Base-by-base conservation (phyloP, 2,888 invertebrate genomes). In the Brenthis daphne region DNA sequence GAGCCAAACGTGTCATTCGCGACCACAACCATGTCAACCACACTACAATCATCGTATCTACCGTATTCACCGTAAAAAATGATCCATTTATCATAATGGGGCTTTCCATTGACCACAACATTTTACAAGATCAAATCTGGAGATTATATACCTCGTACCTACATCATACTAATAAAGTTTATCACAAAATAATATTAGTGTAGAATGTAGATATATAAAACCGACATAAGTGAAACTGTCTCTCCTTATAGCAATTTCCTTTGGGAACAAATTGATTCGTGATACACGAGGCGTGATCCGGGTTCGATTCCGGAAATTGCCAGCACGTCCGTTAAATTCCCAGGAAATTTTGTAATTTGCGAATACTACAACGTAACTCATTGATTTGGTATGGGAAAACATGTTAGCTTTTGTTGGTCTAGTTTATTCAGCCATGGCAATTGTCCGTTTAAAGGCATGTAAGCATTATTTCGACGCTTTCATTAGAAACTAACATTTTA, bases 221-320 rank as follows among this genome's bases (percentile, higher is more conserved):
- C 55, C 43, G 24, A 48, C 33, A 29, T 55, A 29, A 12, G 29
- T 56, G 29, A 29, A 14, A 53, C 51, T 54, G 20, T 37, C 24
- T 53, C 12, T 43, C n/a, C 14, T 2, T 37, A 37, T 8, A 43
- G 37, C 63, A 57, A 63, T 63, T 67, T 58, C 16, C 54, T 67
- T 20, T 58, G 60, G 67, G 75, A 77, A 75, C 72, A 82, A 84
- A 86, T 85, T 82, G 82, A 77, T 82, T 87, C 88, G 89, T 90
- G 89, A 85, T 82, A 72, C 70, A 68, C 74, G 68, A 75, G 74
- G 80, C 86, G 85, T 85, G 85, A 80, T 80, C 72, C 75, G 79
- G 77, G 78, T 82, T 83, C 80, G 82, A 84, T 83, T 81, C 84
- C 82, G 73, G 81, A 73, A 74, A 75, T 74, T 73, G 70, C 70